Evolutionary conservation across 2,113 vertebrate genomes (phyloP), one percentile per base, ranked within the genome.

Genomic region (Chaetops frenatus): DNA sequence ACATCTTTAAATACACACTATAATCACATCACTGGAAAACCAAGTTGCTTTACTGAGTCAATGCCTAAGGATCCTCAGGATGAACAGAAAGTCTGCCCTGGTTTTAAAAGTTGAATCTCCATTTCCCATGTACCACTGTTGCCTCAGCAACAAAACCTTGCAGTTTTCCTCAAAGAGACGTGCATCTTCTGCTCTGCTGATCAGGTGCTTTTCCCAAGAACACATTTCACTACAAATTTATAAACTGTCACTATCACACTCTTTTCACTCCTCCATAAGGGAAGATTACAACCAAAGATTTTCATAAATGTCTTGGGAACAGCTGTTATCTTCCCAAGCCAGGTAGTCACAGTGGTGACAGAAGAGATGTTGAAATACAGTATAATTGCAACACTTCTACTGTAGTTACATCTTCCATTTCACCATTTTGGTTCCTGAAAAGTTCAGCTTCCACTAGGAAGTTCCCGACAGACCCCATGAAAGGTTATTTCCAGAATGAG

Each of bases 151-250:
- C 90, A 90, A 90, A 90, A 27, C 28, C 3, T 9, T 36, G 23
- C 18, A 3, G 0, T 58, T 78, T 54, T 70, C 81, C 42, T 80
- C 69, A 61, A 66, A 82, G 62, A 66, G 33, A 65, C 0, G 0
- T n/a, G 22, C 1, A 1, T 80, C 90, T 36, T 25, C 62, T 69
- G 57, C 84, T 90, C 79, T 82, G 54, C 40, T 70, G 57, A 61
- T 82, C 91, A 85, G 80, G 91, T 85, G 81, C 65, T 91, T 85
- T 90, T 81, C 23, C 12, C 57, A 78, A 79, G 69, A 89, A 94
- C 83, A 74, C 5, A 65, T 94, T 92, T 91, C 66, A 88, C 70
- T 70, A 88, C 35, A 77, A 54, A 78, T 79, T 58, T 82, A 22
- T 91, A 88, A 89, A 35, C 66, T 91, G 81, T 36, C 78, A 73